These are phyloP conservation scores for Hystrix cristata DNA, from an alignment of 2,113 vertebrate species.

Conservation along the genomic window DNA sequence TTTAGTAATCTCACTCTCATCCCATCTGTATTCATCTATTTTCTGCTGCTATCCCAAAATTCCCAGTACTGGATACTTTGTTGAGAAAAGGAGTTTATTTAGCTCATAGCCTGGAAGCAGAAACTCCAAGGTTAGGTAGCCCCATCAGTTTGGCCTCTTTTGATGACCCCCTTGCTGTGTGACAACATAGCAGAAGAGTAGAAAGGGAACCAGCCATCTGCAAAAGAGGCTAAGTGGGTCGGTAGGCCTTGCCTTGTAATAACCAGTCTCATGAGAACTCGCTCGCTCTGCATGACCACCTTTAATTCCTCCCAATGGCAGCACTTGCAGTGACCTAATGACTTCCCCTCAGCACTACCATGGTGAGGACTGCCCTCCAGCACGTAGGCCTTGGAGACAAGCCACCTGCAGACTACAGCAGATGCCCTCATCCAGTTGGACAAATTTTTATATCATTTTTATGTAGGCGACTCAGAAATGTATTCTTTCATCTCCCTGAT, in stretches of 20 bases:
- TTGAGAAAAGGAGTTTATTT: background rate
- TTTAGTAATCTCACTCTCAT: background rate
- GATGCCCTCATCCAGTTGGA: background rate
- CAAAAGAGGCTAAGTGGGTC: background rate
- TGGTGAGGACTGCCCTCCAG: background rate
- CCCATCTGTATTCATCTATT: background rate
- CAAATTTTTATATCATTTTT: background rate
- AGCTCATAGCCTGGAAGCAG: background rate
- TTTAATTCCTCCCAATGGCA: background rate
- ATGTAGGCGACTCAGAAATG: background rate
- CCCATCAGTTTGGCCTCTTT: background rate
- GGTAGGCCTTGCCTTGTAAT: background rate
- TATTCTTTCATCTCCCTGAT: background rate
- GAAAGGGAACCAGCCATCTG: background rate
- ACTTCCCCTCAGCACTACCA: background rate
- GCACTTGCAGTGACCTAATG: background rate
- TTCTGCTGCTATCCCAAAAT: background rate
- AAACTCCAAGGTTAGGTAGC: background rate
- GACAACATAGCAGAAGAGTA: background rate
- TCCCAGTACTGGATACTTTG: background rate
- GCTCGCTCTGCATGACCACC: background rate
- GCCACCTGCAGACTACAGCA: background rate
- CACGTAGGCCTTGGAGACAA: background rate
- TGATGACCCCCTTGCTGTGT: background rate
- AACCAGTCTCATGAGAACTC: background rate